phyloP scores from a whole-genome alignment of 1,140 invertebrate species.

The Phortica variegata region DNA sequence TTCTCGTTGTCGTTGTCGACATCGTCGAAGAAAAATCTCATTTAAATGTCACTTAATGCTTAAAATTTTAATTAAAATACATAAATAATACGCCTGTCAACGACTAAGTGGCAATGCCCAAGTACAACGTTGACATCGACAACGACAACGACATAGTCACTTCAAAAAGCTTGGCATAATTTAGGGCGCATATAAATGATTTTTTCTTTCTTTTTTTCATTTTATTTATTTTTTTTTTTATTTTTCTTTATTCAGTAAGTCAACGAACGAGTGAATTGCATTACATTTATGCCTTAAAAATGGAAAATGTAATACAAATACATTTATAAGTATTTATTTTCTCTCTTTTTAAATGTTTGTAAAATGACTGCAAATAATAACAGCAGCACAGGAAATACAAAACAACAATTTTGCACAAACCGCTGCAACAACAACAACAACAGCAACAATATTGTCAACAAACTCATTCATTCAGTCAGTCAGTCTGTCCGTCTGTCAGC shows the following conservation, averaged over 20 bases:
- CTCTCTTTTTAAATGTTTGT: constrained; percentile 25
- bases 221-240: background rate
- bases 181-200: too few relatives aligned
- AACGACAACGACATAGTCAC: too few relatives aligned
- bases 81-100: constrained; percentile 40
- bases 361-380: constrained; percentile 23
- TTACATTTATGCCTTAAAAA: too few relatives aligned
- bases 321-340: too few relatives aligned
- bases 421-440: background rate
- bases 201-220: background rate
- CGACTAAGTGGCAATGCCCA: constrained; percentile 9
- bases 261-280: too few relatives aligned
- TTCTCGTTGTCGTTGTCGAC: too few relatives aligned
- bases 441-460: background rate
- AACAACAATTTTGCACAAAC: background rate
- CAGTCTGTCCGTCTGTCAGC: too few relatives aligned
- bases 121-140: too few relatives aligned
- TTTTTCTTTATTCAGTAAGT: background rate
- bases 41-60: constrained; percentile 49
- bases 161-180: too few relatives aligned
- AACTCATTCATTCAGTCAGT: background rate
- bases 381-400: constrained; percentile 4
- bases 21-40: constrained; percentile 42
- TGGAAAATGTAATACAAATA: too few relatives aligned
- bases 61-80: constrained; percentile 49